Percentiles rank a stretch among this genome's conserved stretches.
phyloP scores from a whole-genome alignment of 2,113 vertebrate genomes.

The Thermophis baileyi region DNA sequence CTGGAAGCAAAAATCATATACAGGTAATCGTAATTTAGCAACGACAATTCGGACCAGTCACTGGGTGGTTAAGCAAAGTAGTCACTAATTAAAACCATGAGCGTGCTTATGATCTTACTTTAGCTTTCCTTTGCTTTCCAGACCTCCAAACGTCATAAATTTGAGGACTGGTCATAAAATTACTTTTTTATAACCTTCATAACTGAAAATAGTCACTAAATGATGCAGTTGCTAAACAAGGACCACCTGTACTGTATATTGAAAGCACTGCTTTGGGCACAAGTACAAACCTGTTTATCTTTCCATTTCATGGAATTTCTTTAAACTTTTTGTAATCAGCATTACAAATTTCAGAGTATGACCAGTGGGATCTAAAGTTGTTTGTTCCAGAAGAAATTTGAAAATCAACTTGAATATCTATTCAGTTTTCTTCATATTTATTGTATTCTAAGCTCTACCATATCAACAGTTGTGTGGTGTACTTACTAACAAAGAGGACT shows the following conservation, averaged over 20 bases:
- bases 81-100: not conserved
- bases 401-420: not conserved
- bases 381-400: no score
- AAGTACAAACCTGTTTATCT: not conserved
- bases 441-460: not conserved
- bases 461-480: not conserved
- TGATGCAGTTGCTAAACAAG: not conserved
- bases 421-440: not conserved
- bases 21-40: not conserved
- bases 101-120: not conserved
- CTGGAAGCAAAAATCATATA: not conserved
- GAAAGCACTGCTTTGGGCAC: not conserved
- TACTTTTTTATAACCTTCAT: not conserved
- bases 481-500: not conserved
- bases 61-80: not conserved
- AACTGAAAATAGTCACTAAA: not conserved
- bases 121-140: not conserved
- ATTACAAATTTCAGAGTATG: not conserved
- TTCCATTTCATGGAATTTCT: not conserved
- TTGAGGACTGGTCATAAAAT: not conserved
- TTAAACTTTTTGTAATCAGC: not conserved
- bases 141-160: not conserved
- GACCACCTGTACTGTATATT: not conserved
- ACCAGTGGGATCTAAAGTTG: not conserved
- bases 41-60: not conserved